These are phyloP conservation scores for Torymus auratus DNA, from an alignment of 2,888 invertebrate genomes.

Conservation along the genomic window DNA sequence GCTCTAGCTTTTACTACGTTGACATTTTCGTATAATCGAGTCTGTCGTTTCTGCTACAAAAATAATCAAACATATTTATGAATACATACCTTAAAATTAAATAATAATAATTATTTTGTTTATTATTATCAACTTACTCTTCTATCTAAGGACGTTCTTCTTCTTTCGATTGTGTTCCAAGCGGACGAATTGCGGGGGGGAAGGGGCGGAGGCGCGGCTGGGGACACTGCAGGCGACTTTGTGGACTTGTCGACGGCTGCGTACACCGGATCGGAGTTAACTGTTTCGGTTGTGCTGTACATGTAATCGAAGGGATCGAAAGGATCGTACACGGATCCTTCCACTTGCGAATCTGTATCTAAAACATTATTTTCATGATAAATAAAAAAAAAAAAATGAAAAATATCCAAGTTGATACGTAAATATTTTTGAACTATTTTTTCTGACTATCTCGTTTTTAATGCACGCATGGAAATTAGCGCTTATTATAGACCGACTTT, in stretches of 20 bases:
- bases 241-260: slow-evolving; percentile 82
- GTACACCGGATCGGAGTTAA: slow-evolving; percentile 82
- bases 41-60: slow-evolving; percentile 78
- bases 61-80: slow-evolving; percentile 53
- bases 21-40: slow-evolving; percentile 85
- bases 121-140: slow-evolving; percentile 65
- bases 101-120: too few relatives aligned
- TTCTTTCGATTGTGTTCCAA: slow-evolving; percentile 78
- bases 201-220: slow-evolving; percentile 80
- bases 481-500: too few relatives aligned
- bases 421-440: too few relatives aligned
- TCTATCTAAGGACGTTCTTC: slow-evolving; percentile 74
- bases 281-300: slow-evolving; percentile 83
- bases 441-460: too few relatives aligned
- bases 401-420: too few relatives aligned
- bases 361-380: slow-evolving; percentile 48
- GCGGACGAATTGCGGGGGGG: slow-evolving; percentile 80
- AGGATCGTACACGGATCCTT: slow-evolving; percentile 84
- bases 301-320: slow-evolving; percentile 89
- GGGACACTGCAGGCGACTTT: slow-evolving; percentile 78
- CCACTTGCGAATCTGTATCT: slow-evolving; percentile 79
- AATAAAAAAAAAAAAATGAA: background rate
- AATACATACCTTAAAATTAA: too few relatives aligned
- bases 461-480: too few relatives aligned
- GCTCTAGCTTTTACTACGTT: slow-evolving; percentile 81